Conservation (phyloP, 2,888 invertebrate genomes). For the Athrips mouffetella region DNA sequence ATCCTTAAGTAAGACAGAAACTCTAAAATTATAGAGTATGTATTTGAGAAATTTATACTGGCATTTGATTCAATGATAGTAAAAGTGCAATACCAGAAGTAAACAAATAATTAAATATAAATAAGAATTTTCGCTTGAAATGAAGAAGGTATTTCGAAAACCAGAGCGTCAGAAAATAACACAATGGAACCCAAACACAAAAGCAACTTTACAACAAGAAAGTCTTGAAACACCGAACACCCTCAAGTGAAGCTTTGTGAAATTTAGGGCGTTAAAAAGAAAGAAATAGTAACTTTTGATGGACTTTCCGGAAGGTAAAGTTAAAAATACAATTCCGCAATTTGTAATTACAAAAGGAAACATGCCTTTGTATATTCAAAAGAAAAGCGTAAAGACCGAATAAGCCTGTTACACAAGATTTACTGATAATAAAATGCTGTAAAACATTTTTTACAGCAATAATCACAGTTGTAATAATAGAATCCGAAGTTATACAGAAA, state of each 20-base stretch:
- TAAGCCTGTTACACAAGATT: no score
- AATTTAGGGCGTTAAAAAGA: conserved; percentile 29
- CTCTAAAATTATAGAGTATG: not conserved
- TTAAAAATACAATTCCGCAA: conserved; percentile 16
- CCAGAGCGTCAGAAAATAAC: conserved; percentile 13
- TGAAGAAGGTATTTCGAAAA: not conserved
- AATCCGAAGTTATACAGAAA: conserved; percentile 30
- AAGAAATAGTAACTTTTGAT: conserved; percentile 26
- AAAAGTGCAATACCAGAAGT: no score
- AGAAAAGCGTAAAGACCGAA: no score
- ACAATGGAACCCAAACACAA: conserved; percentile 30
- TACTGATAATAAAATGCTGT: no score
- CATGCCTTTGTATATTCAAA: no score
- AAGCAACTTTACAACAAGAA: conserved; percentile 31
- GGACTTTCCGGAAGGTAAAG: conserved; percentile 23
- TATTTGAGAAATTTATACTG: no score
- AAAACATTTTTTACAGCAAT: not conserved
- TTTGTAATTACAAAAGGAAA: no score
- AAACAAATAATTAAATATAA: not conserved
- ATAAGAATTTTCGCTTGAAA: not conserved
- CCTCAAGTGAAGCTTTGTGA: conserved; percentile 26
- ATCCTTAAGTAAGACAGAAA: not conserved
- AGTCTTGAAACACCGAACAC: conserved; percentile 23
- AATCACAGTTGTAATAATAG: conserved; percentile 17
- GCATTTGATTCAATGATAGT: no score